Conservation (phyloP, 92 coral and sea anemone species). For the Pocillopora grandis region DNA sequence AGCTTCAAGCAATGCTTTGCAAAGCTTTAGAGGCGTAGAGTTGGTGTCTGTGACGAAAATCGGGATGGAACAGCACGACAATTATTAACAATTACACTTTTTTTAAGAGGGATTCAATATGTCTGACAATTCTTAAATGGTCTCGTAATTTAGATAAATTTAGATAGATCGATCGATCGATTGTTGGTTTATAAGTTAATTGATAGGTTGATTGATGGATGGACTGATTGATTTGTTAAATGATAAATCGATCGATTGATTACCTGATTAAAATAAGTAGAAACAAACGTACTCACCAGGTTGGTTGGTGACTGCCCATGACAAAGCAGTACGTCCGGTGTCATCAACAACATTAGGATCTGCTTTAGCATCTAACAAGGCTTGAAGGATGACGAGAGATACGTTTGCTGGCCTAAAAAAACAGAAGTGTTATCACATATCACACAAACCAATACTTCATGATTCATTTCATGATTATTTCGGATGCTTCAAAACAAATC, state of each 20-base stretch:
- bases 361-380: constrained; percentile 67
- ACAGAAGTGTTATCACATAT: neutral
- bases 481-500: neutral
- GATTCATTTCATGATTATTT: too few relatives aligned
- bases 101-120: too few relatives aligned
- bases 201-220: too few relatives aligned
- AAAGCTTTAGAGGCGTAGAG: constrained; percentile 40
- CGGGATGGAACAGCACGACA: neutral
- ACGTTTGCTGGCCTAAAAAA: constrained; percentile 27
- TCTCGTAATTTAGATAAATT: too few relatives aligned
- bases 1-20: constrained; percentile 65
- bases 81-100: neutral
- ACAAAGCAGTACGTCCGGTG: constrained; percentile 66
- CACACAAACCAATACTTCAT: neutral
- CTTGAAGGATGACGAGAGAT: constrained; percentile 34
- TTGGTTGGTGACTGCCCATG: constrained; percentile 70
- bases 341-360: constrained; percentile 72
- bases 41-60: constrained; percentile 25
- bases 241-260: too few relatives aligned
- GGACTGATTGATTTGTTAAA: too few relatives aligned
- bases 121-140: too few relatives aligned
- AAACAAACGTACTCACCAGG: constrained; percentile 49
- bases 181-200: too few relatives aligned
- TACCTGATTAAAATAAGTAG: too few relatives aligned
- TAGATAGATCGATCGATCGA: too few relatives aligned